Conservation (phyloP, 2,113 vertebrate species). For the Nerophis lumbriciformis region DNA sequence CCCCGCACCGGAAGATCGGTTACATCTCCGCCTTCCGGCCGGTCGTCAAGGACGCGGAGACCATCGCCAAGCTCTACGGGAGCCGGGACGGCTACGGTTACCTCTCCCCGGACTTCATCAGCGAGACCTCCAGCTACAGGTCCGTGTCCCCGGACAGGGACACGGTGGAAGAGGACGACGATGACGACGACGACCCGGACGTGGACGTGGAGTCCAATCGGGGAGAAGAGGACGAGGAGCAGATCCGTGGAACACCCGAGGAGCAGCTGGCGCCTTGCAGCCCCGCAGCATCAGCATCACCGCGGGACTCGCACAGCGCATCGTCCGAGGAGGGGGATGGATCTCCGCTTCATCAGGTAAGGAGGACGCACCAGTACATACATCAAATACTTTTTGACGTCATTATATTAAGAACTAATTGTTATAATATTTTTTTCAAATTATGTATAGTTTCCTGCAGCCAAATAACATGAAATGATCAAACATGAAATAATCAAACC, state of each 20-base stretch:
- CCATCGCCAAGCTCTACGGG: constrained; percentile 90
- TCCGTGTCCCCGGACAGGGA: constrained; percentile 85
- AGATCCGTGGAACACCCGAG: constrained; percentile 20
- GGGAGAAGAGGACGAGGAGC: constrained; percentile 80
- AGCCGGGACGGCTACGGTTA: constrained; percentile 83
- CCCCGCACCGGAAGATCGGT: constrained; percentile 78
- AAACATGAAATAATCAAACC: too few relatives aligned
- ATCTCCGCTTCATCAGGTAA: constrained; percentile 64
- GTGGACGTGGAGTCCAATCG: constrained; percentile 90
- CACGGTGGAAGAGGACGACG: constrained; percentile 77
- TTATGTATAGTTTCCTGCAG: too few relatives aligned
- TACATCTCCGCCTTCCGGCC: constrained; percentile 93
- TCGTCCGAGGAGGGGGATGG: constrained; percentile 66
- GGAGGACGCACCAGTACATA: too few relatives aligned
- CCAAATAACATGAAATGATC: too few relatives aligned
- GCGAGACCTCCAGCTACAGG: constrained; percentile 89
- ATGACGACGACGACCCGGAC: constrained; percentile 78
- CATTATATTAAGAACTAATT: too few relatives aligned
- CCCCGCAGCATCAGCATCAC: too few relatives aligned
- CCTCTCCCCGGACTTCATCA: constrained; percentile 88
- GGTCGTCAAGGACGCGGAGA: constrained; percentile 89
- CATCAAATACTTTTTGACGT: too few relatives aligned
- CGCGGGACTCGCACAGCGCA: constrained; percentile 34
- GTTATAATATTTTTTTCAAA: too few relatives aligned
- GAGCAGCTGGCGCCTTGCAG: too few relatives aligned